Evolutionary conservation across 1,140 invertebrate genomes (phyloP).

Genomic region (Pseudachorutes palmiensis): DNA sequence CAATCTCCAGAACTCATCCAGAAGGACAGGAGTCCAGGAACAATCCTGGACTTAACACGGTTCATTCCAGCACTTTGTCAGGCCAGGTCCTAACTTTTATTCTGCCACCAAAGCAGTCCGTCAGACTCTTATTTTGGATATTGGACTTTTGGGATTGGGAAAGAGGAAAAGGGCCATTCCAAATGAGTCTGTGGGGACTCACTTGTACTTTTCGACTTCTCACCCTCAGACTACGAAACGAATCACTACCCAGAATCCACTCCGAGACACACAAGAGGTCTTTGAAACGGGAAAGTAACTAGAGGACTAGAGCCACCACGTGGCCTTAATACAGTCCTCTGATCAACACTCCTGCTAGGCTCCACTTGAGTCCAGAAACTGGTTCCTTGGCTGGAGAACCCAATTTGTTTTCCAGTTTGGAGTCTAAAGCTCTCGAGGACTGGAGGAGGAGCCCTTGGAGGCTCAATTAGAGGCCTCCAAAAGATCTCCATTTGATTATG

Average conservation of each 20-base stretch:
- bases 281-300: no score
- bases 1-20: background rate
- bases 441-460: background rate
- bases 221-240: conserved; percentile 27
- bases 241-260: conserved; percentile 14
- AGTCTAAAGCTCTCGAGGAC: background rate
- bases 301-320: background rate
- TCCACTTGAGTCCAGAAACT: no score
- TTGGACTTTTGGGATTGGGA: conserved; percentile 33
- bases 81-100: background rate
- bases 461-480: background rate
- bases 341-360: no score
- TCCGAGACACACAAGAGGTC: no score
- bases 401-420: background rate
- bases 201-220: conserved; percentile 30
- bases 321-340: no score
- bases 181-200: conserved; percentile 33
- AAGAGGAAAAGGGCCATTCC: conserved; percentile 25
- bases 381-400: background rate
- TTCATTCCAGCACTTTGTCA: conserved; percentile 7
- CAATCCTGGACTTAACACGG: background rate
- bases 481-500: no score
- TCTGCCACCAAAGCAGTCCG: background rate
- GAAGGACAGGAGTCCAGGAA: background rate
- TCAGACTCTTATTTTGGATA: conserved; percentile 26